Conservation (phyloP, 2,113 vertebrate species). For the Reinhardtius hippoglossoides region DNA sequence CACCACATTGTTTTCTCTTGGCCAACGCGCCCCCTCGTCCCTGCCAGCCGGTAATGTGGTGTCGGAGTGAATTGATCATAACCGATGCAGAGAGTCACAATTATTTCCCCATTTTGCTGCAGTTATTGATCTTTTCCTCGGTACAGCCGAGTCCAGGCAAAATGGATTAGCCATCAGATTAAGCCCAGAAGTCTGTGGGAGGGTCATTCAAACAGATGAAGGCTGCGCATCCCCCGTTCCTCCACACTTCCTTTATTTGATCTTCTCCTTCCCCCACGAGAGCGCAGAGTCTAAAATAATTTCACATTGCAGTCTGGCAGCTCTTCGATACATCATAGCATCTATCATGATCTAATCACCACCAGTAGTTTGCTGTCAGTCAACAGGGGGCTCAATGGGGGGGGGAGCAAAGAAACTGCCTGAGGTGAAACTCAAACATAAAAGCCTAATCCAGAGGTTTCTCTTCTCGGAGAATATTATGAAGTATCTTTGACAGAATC, state of each 20-base stretch:
- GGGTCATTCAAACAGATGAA: constrained; percentile 18
- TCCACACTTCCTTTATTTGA: not conserved
- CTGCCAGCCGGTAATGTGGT: constrained; percentile 14
- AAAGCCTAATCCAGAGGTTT: constrained; percentile 9
- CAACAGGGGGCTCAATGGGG: constrained; percentile 23
- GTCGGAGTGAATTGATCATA: constrained; percentile 41
- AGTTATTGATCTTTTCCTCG: constrained; percentile 53
- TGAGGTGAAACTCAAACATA: constrained; percentile 21
- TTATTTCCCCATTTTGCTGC: constrained; percentile 41
- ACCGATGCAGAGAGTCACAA: constrained; percentile 21
- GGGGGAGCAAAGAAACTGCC: not conserved
- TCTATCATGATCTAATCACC: constrained; percentile 37
- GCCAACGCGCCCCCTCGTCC: not conserved
- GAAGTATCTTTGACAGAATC: constrained; percentile 4
- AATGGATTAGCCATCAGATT: constrained; percentile 47
- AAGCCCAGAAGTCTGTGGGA: constrained; percentile 5
- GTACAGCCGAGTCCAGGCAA: constrained; percentile 18
- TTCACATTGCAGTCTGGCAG: constrained; percentile 14
- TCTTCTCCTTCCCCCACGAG: not conserved
- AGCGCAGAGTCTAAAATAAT: constrained; percentile 12
- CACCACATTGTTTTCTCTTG: constrained; percentile 3
- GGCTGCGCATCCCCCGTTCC: not conserved
- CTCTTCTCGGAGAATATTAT: constrained; percentile 11
- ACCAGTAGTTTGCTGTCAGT: constrained; percentile 32
- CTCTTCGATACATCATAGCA: constrained; percentile 7